Evolutionary conservation across 2,797 vertebrate genomes (phyloP), one percentile per base, ranked within the genome.

Genomic region (Sebastes iracundus): DNA sequence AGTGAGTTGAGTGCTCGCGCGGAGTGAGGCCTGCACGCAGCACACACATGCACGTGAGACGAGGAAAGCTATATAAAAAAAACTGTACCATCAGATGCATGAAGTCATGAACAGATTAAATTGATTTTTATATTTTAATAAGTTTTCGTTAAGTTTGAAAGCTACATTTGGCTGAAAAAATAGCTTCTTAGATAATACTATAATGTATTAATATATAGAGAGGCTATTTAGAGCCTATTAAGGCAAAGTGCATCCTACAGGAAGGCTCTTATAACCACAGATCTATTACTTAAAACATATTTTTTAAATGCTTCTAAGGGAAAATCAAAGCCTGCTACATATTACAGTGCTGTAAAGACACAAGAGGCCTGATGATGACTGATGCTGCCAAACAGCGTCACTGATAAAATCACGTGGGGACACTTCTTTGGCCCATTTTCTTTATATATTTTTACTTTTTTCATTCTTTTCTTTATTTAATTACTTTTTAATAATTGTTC

Each of bases 1-100:
- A 83, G 89, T 46, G 64, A 90, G 89, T 89, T 88, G 91, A 89
- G 79, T 76, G 77, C 58, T 88, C 79, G 65, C 79, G 67, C 79
- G 77, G 63, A 82, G 75, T 77, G 87, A 90, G 90, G 90, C 90
- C 85, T 89, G 86, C 76, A 64, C 53, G 79, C 68, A 70, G 82
- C 77, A 70, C 67, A 59, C 49, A 62, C 49, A 38, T 38, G 81
- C 76, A 78, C 72, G 79, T 38, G 68, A 83, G 74, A 76, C 22
- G 56, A 67, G 69, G 56, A 14, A 18, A 55, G 58, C 49, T 52
- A n/a, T 27, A 22, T 38, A 42, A 32, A 32, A 52, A 33, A 27
- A 20, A n/a, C 53, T 32, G 38, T 35, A 58, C 5, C 69, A 77
- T 64, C 52, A 53, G 1, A 77, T 8, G 16, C 35, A 30, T n/a